Conservation (phyloP, 2,888 invertebrate species). For the Eupithecia centaureata region DNA sequence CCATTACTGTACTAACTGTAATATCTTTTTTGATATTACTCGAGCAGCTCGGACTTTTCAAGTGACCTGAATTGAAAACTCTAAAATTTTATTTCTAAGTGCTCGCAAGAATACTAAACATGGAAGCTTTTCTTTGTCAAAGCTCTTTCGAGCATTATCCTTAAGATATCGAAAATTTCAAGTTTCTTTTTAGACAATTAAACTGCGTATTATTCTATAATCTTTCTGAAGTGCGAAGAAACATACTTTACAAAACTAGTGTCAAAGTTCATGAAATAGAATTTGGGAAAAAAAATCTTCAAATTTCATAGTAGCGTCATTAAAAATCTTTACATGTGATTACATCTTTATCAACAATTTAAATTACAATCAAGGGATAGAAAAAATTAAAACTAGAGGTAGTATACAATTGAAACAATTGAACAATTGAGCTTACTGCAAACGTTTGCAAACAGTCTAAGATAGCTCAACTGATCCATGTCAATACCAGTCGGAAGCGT, state of each 20-base stretch:
- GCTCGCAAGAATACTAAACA: slow-evolving; percentile 19
- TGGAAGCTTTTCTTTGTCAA: slow-evolving; percentile 4
- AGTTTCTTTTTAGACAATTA: background rate
- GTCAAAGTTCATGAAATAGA: too few relatives aligned
- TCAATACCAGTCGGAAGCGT: too few relatives aligned
- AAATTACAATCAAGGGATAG: too few relatives aligned
- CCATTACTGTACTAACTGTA: background rate
- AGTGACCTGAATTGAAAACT: slow-evolving; percentile 9
- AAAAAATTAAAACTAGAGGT: too few relatives aligned
- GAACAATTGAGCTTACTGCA: too few relatives aligned
- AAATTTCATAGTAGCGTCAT: too few relatives aligned
- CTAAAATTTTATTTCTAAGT: slow-evolving; percentile 12
- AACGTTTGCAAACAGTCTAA: too few relatives aligned
- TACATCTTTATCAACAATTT: too few relatives aligned
- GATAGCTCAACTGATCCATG: too few relatives aligned
- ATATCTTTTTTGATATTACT: slow-evolving; percentile 16
- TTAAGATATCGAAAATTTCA: background rate
- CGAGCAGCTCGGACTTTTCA: background rate
- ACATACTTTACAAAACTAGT: background rate
- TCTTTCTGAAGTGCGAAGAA: background rate
- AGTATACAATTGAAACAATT: too few relatives aligned
- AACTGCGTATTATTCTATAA: background rate
- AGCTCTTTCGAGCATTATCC: background rate
- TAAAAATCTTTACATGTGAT: too few relatives aligned
- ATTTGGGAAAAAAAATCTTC: too few relatives aligned